These are phyloP conservation scores for Hyposoter didymator DNA, from an alignment of 2,888 invertebrate species.

Conservation along the genomic window DNA sequence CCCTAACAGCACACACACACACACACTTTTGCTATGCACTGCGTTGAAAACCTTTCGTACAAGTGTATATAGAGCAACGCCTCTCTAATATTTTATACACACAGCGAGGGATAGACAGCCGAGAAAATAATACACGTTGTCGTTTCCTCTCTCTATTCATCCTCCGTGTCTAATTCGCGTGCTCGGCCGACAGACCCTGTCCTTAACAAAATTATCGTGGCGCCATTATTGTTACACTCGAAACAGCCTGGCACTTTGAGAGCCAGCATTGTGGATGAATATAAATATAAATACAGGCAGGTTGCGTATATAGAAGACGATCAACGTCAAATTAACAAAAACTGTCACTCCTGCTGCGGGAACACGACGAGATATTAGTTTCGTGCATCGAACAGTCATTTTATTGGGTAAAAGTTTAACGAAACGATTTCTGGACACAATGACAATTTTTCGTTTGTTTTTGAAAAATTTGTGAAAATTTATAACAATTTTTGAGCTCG, in stretches of 20 bases:
- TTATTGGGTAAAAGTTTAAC: neutral
- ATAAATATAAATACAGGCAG: constrained; percentile 8
- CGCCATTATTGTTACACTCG: constrained; percentile 76
- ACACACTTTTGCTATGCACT: constrained; percentile 1
- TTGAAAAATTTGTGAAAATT: too few species aligned
- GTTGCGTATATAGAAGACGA: neutral
- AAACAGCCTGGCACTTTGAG: constrained; percentile 65
- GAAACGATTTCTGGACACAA: neutral
- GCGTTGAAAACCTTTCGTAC: constrained; percentile 30
- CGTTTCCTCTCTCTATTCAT: constrained; percentile 52
- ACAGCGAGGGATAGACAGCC: constrained; percentile 39
- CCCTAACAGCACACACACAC: neutral
- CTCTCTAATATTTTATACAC: constrained; percentile 51
- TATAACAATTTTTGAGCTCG: too few species aligned
- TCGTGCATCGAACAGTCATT: neutral
- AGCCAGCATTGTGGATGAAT: neutral
- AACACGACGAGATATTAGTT: neutral
- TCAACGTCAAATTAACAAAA: neutral
- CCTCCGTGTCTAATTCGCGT: constrained; percentile 63
- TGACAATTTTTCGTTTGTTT: neutral
- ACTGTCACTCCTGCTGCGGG: neutral
- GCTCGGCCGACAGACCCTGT: constrained; percentile 43
- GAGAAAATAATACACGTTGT: constrained; percentile 40
- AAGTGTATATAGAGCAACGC: constrained; percentile 55
- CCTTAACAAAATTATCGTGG: constrained; percentile 73